Percentiles rank a stretch among this genome's conserved stretches.
These are phyloP conservation scores for Pemphredon lugubris DNA, from an alignment of 2,888 invertebrate species.

Conservation along the genomic window DNA sequence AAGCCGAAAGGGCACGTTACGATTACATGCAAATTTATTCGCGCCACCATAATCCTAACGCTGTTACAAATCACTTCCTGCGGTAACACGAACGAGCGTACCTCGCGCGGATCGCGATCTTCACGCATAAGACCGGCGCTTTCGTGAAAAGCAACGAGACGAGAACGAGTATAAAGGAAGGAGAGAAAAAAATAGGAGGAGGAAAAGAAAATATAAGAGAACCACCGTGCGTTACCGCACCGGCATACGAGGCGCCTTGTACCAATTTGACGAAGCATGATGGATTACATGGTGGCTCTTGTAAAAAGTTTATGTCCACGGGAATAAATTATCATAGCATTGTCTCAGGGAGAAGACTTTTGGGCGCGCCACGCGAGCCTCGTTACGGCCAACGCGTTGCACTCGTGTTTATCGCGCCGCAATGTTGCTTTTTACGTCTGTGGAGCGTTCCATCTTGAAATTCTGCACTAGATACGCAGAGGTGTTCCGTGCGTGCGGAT, in stretches of 20 bases:
- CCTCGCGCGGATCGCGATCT: conserved; percentile 52
- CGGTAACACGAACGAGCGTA: conserved; percentile 30
- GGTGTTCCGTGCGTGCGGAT: neutral
- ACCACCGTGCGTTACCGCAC: conserved; percentile 30
- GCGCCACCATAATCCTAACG: conserved; percentile 40
- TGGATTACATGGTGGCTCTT: conserved; percentile 69
- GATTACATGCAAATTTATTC: conserved; percentile 51
- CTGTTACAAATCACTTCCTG: conserved; percentile 40
- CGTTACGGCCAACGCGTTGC: neutral
- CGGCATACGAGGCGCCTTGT: conserved; percentile 59
- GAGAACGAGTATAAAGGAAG: too few species aligned
- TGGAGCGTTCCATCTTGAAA: neutral
- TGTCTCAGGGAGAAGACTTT: conserved; percentile 49
- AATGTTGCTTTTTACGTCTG: neutral
- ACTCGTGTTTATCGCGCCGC: conserved; percentile 7
- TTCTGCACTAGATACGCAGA: neutral
- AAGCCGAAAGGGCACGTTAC: conserved; percentile 12
- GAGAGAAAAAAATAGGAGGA: conserved; percentile 4
- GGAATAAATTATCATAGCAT: conserved; percentile 74
- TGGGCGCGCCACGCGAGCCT: conserved; percentile 25
- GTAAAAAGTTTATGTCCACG: conserved; percentile 68
- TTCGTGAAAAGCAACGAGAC: conserved; percentile 47
- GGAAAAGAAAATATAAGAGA: too few species aligned
- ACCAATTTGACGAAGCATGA: conserved; percentile 74
- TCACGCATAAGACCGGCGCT: conserved; percentile 32